Percentiles rank a stretch among this genome's conserved stretches.
phyloP scores from a whole-genome alignment of 2,797 vertebrate species.

The Pelobates cultripes region DNA sequence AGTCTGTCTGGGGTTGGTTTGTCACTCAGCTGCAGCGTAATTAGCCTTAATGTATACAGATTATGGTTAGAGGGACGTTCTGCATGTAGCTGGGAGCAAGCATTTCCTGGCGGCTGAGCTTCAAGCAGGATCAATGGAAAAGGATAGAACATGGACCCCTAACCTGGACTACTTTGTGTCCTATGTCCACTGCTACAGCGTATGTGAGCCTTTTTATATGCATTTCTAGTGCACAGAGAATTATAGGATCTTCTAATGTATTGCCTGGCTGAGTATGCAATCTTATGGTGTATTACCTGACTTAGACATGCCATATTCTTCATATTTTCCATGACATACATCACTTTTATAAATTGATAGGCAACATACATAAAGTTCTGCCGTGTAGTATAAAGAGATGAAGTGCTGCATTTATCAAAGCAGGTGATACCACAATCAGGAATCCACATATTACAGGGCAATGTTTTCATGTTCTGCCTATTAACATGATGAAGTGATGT shows the following conservation, averaged over 20 bases:
- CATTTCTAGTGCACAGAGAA: neutral
- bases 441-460: too few relatives aligned
- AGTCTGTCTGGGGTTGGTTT: constrained; percentile 53
- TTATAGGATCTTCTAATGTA: neutral
- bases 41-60: constrained; percentile 36
- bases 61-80: constrained; percentile 20
- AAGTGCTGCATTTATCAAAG: too few relatives aligned
- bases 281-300: neutral
- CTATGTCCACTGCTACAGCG: constrained; percentile 71
- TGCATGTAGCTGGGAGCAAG: constrained; percentile 18
- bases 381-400: too few relatives aligned
- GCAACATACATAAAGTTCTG: too few relatives aligned
- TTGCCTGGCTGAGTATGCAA: neutral
- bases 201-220: constrained; percentile 61
- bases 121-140: constrained; percentile 49
- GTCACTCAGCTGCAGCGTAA: constrained; percentile 51
- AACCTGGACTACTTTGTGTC: constrained; percentile 61
- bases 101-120: constrained; percentile 24
- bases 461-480: too few relatives aligned
- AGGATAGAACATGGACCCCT: constrained; percentile 3
- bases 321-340: too few relatives aligned
- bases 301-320: neutral
- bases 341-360: too few relatives aligned
- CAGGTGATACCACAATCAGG: too few relatives aligned
- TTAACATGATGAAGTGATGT: too few relatives aligned